Conservation (phyloP, 1,140 invertebrate genomes). For the Helicoverpa zea region DNA sequence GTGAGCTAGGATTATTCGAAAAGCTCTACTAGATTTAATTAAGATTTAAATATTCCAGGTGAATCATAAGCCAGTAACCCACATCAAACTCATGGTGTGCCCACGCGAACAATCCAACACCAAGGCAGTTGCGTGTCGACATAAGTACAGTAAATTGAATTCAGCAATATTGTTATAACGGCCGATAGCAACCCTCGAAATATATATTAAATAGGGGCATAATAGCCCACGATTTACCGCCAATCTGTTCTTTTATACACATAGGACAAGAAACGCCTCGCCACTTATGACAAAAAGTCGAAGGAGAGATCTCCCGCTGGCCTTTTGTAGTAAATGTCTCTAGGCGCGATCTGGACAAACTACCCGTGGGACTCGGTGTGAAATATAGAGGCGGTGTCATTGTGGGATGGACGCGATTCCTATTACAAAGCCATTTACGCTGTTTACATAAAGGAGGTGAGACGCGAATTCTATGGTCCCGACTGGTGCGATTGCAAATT, state of each 20-base stretch:
- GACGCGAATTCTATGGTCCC: constrained; percentile 59
- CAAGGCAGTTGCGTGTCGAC: constrained; percentile 78
- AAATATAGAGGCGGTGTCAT: constrained; percentile 78
- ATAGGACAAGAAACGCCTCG: constrained; percentile 78
- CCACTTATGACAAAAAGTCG: constrained; percentile 83
- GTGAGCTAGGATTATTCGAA: background rate
- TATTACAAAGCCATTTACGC: constrained; percentile 79
- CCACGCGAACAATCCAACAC: constrained; percentile 67
- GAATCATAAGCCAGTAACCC: constrained; percentile 71
- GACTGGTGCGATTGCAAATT: constrained; percentile 76
- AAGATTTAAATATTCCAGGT: constrained; percentile 38
- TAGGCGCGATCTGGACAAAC: constrained; percentile 78
- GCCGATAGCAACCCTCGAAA: constrained; percentile 73
- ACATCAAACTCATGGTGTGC: constrained; percentile 67
- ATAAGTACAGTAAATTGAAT: constrained; percentile 79
- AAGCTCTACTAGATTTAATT: background rate
- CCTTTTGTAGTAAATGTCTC: constrained; percentile 73
- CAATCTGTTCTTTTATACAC: constrained; percentile 84
- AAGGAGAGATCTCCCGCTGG: constrained; percentile 80
- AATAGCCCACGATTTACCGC: constrained; percentile 83
- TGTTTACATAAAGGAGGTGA: constrained; percentile 76
- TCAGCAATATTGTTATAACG: constrained; percentile 73
- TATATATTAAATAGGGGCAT: constrained; percentile 79
- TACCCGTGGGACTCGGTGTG: constrained; percentile 73
- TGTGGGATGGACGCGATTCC: constrained; percentile 71